A percentile compares a stretch with the other conserved stretches of the same genome.
Evolutionary conservation across 1,140 invertebrate genomes (phyloP).

Genomic region (Batillaria attramentaria): DNA sequence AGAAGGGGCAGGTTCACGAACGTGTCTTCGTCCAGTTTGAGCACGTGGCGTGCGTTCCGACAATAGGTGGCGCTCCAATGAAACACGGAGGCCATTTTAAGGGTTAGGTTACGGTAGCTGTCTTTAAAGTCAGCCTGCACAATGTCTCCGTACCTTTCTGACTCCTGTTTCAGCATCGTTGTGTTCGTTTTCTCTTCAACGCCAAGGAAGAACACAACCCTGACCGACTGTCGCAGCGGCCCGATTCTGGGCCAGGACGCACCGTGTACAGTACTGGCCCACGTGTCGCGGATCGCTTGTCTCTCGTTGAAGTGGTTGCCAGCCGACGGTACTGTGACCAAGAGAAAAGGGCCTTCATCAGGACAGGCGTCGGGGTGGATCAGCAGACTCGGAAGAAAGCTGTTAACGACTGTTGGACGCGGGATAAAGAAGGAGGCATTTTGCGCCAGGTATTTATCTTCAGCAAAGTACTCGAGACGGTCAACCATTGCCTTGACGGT

Average conservation of each 20-base stretch:
- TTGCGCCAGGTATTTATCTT: no score
- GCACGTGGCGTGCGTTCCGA: not conserved
- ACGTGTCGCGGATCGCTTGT: conserved; percentile 58
- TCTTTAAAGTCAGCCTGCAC: conserved; percentile 60
- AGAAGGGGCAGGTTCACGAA: conserved; percentile 16
- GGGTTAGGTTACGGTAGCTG: conserved; percentile 42
- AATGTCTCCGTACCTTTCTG: conserved; percentile 47
- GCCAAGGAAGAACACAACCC: conserved; percentile 37
- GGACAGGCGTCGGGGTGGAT: conserved; percentile 8
- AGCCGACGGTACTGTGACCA: conserved; percentile 55
- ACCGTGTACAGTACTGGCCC: conserved; percentile 46
- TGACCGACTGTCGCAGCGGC: conserved; percentile 4
- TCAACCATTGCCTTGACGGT: no score
- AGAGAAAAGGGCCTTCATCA: conserved; percentile 22
- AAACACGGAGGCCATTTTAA: conserved; percentile 17
- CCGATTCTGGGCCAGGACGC: conserved; percentile 1
- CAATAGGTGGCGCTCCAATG: conserved; percentile 5
- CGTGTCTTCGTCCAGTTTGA: conserved; percentile 31
- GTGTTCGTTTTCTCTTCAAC: not conserved
- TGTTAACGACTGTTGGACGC: not conserved
- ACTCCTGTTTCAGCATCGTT: conserved; percentile 35
- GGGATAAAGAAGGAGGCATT: not conserved
- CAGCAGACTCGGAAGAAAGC: not conserved
- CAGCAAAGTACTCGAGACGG: no score
- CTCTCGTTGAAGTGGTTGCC: conserved; percentile 44